Conservation (phyloP, 2,888 invertebrate species). For the Drosophila colorata region DNA sequence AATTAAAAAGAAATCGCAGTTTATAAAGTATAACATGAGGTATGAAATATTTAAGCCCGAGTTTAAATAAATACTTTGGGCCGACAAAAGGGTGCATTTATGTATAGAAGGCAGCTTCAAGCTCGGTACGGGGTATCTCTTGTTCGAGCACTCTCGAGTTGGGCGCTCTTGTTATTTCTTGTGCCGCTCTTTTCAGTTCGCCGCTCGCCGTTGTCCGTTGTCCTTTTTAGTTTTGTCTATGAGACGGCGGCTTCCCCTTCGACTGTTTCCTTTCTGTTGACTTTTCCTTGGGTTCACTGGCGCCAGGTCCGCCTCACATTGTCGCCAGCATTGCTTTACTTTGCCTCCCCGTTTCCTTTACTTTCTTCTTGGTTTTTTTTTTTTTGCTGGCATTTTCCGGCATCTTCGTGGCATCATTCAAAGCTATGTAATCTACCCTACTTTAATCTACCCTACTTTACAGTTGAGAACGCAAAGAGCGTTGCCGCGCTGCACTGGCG, state of each 20-base stretch:
- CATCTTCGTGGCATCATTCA: constrained; percentile 60
- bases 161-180: neutral
- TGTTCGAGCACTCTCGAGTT: too few relatives aligned
- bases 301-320: constrained; percentile 31
- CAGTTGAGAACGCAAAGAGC: constrained; percentile 69
- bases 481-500: constrained; percentile 24
- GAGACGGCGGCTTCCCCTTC: constrained; percentile 46
- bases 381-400: constrained; percentile 44
- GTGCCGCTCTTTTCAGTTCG: constrained; percentile 24
- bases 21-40: too few relatives aligned
- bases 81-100: too few relatives aligned
- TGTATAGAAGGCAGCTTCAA: too few relatives aligned
- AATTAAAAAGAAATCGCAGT: too few relatives aligned
- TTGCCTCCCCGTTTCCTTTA: constrained; percentile 6
- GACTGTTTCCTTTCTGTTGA: constrained; percentile 68
- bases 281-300: constrained; percentile 57
- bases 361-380: neutral
- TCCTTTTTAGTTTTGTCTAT: constrained; percentile 58
- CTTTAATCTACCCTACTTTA: constrained; percentile 76
- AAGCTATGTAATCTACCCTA: constrained; percentile 72
- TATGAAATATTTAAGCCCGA: too few relatives aligned
- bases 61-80: too few relatives aligned
- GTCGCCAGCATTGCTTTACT: constrained; percentile 9
- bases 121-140: too few relatives aligned
- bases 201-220: constrained; percentile 23